These are phyloP conservation scores for Gnathonemus echidnorhynchus DNA, from an alignment of 2,113 vertebrate species.

Conservation along the genomic window DNA sequence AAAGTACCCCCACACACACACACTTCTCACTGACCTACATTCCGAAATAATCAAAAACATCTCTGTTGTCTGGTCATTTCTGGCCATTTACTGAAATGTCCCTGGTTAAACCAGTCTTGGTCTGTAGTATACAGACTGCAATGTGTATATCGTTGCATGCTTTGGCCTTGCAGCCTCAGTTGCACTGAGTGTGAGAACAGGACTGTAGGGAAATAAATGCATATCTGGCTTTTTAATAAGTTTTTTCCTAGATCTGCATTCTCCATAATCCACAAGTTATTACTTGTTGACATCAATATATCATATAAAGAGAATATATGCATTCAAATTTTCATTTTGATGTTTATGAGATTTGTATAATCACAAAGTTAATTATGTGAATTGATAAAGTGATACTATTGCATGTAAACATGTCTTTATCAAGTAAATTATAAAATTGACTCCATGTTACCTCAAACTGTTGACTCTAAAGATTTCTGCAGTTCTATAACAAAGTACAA, in stretches of 20 bases:
- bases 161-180: not conserved
- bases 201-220: not conserved
- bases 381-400: not conserved
- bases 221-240: not conserved
- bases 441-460: not conserved
- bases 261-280: not conserved
- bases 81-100: not conserved
- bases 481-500: not conserved
- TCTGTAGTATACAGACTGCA: not conserved
- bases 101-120: not conserved
- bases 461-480: not conserved
- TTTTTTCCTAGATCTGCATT: not conserved
- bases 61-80: not conserved
- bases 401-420: not conserved
- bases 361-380: not conserved
- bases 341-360: not conserved
- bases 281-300: not conserved
- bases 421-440: not conserved
- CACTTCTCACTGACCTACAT: not conserved
- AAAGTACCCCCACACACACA: not conserved
- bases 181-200: not conserved
- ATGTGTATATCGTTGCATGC: not conserved
- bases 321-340: not conserved
- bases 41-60: not conserved
- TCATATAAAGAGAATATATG: not conserved